Percentiles rank a stretch among this genome's conserved stretches.
These are phyloP conservation scores for Parazoanthus swiftii DNA, from an alignment of 92 coral and sea anemone species.

Conservation along the genomic window DNA sequence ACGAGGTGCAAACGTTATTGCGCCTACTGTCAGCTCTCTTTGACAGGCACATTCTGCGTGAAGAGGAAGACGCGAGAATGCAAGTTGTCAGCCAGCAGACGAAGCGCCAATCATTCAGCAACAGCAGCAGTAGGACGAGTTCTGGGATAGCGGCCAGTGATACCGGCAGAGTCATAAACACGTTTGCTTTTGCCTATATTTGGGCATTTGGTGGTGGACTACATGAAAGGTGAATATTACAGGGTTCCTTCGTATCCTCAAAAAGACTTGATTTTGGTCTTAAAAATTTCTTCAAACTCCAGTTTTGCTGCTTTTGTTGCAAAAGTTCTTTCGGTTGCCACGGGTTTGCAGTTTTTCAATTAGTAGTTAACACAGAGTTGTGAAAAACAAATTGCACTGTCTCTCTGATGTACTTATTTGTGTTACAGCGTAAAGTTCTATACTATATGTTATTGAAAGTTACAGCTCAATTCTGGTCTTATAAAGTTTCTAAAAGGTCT, in stretches of 20 bases:
- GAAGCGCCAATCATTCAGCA: conserved; percentile 64
- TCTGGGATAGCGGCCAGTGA: conserved; percentile 92
- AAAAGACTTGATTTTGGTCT: too few relatives aligned
- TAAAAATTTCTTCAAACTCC: too few relatives aligned
- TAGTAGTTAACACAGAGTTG: too few relatives aligned
- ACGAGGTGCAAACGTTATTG: conserved; percentile 83
- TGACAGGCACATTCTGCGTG: conserved; percentile 91
- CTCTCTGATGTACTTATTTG: too few relatives aligned
- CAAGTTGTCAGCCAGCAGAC: conserved; percentile 59
- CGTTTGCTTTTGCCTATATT: conserved; percentile 91
- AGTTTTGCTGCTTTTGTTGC: too few relatives aligned
- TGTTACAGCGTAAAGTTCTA: too few relatives aligned
- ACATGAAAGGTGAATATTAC: conserved; percentile 74
- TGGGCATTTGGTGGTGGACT: conserved; percentile 99
- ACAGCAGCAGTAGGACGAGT: conserved; percentile 79
- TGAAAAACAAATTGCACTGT: too few relatives aligned
- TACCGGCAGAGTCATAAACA: conserved; percentile 76
- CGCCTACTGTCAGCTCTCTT: conserved; percentile 85
- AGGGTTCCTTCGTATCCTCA: neutral
- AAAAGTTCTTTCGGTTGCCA: too few relatives aligned
- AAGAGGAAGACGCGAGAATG: conserved; percentile 74
- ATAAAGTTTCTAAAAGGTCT: too few relatives aligned
- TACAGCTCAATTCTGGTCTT: too few relatives aligned
- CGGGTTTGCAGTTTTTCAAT: too few relatives aligned
- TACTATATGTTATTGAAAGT: too few relatives aligned